Percentiles rank a stretch among this genome's conserved stretches.
phyloP scores from a whole-genome alignment of 2,797 vertebrate genomes.

The Sylvia borin region DNA sequence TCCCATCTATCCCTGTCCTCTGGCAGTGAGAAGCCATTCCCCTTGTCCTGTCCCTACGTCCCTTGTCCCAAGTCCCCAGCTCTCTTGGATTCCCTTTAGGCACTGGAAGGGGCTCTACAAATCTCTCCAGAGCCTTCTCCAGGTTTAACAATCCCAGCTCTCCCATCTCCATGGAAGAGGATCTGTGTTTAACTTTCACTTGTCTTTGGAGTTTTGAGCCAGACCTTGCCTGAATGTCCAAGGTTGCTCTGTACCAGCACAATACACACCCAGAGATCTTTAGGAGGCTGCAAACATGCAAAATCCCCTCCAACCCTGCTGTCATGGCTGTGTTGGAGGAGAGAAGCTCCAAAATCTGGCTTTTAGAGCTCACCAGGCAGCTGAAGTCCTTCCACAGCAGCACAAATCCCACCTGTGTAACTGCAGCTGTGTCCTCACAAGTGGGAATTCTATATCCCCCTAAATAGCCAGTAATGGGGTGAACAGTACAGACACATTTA shows the following conservation, averaged over 20 bases:
- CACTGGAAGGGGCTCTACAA: accelerated
- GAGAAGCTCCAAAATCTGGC: not conserved
- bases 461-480: not conserved
- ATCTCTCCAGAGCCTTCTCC: not conserved
- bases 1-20: too few relatives aligned
- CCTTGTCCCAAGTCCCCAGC: not conserved
- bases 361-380: not conserved
- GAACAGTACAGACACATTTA: not conserved
- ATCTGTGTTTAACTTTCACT: not conserved
- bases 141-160: not conserved
- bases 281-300: not conserved
- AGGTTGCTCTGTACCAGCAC: not conserved
- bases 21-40: not conserved
- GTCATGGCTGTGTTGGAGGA: not conserved
- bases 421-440: not conserved
- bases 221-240: accelerated
- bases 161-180: not conserved
- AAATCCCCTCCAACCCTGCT: not conserved
- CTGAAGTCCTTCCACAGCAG: not conserved
- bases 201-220: not conserved
- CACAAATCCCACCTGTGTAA: not conserved
- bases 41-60: accelerated
- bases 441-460: not conserved
- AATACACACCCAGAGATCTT: not conserved
- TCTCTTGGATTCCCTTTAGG: not conserved